These are phyloP conservation scores for Congeria kusceri DNA, from an alignment of 2,888 invertebrate species.

Conservation along the genomic window DNA sequence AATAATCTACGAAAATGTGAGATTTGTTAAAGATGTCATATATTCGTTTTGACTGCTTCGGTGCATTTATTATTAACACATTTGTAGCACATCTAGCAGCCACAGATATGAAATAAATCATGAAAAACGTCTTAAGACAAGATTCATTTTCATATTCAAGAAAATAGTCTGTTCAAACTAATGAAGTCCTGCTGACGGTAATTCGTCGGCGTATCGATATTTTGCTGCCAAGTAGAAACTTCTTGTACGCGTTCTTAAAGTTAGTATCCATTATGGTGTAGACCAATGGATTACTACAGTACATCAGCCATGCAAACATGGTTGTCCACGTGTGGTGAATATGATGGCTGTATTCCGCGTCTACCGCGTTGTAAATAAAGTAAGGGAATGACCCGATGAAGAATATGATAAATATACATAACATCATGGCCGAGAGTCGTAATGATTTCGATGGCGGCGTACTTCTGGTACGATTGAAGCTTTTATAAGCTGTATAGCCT, in stretches of 20 bases:
- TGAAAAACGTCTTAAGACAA: no score
- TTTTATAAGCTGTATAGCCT: constrained; percentile 73
- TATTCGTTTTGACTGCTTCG: no score
- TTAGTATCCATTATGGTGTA: constrained; percentile 80
- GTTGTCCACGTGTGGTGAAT: constrained; percentile 79
- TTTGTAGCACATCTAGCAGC: no score
- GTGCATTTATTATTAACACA: no score
- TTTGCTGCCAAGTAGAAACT: constrained; percentile 63
- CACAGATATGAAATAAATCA: no score
- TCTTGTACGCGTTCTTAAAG: constrained; percentile 75
- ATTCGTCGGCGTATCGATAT: no score
- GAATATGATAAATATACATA: constrained; percentile 78
- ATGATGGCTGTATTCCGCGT: constrained; percentile 68
- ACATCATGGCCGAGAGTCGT: constrained; percentile 79
- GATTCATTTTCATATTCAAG: no score
- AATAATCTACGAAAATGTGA: no score
- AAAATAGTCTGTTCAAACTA: no score
- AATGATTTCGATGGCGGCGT: constrained; percentile 73
- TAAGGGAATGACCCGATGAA: constrained; percentile 78
- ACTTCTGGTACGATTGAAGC: constrained; percentile 71
- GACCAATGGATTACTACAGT: constrained; percentile 77
- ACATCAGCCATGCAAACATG: constrained; percentile 76
- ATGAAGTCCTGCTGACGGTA: no score
- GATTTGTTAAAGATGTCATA: no score
- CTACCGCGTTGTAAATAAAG: constrained; percentile 74